Conservation (phyloP, 2,797 vertebrate genomes). For the Macrochelys suwanniensis region DNA sequence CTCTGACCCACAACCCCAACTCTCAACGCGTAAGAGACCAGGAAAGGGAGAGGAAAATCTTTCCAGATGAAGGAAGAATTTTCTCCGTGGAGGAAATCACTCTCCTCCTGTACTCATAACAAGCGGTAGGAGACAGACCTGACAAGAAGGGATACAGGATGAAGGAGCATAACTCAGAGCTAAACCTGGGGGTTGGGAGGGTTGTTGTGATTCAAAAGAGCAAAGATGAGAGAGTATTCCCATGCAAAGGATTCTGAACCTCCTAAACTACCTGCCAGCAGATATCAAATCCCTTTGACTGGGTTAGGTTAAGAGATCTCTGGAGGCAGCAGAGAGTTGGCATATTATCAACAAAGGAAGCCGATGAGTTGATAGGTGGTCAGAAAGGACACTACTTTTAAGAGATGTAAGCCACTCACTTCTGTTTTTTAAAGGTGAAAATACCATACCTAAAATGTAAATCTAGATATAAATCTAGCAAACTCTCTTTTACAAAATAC, state of each 20-base stretch:
- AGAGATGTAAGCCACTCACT: neutral
- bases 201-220: neutral
- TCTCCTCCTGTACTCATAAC: neutral
- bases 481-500: neutral
- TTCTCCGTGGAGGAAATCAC: neutral
- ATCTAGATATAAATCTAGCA: neutral
- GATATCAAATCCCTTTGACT: too few species aligned
- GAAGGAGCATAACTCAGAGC: neutral
- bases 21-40: neutral
- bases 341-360: neutral
- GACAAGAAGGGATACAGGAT: neutral
- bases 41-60: neutral
- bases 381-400: neutral
- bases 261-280: neutral
- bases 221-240: neutral
- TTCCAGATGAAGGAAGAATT: neutral
- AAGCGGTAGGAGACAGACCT: neutral
- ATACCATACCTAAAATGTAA: neutral
- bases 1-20: neutral
- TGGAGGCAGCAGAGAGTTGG: neutral
- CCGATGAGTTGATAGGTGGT: neutral
- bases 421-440: neutral
- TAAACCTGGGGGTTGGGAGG: neutral
- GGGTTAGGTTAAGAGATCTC: neutral
- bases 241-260: neutral